Evolutionary conservation across 2,113 vertebrate genomes (phyloP).

Genomic region (Scalopus aquaticus): DNA sequence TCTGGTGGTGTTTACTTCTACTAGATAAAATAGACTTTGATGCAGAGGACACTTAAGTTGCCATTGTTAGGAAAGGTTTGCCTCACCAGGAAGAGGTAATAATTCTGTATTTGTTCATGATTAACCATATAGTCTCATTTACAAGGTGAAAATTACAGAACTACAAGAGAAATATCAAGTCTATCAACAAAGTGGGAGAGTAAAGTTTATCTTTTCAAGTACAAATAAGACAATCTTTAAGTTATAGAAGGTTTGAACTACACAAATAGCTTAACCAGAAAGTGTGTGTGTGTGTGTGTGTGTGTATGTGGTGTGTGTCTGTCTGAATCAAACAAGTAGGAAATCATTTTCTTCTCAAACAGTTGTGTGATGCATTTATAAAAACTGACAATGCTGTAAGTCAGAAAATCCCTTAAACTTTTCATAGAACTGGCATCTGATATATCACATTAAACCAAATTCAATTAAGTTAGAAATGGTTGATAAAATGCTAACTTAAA

Average conservation of each 20-base stretch:
- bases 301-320: too few relatives aligned
- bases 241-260: background rate
- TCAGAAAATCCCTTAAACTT: background rate
- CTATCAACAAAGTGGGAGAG: background rate
- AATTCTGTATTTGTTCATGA: background rate
- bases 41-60: background rate
- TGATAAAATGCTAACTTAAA: slow-evolving; percentile 23
- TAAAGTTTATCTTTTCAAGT: background rate
- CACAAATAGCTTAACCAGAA: slow-evolving; percentile 20
- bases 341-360: background rate
- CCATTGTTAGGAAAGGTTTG: background rate
- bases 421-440: background rate
- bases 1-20: background rate
- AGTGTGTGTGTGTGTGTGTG: background rate
- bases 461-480: background rate
- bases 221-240: slow-evolving; percentile 33
- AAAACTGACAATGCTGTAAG: background rate
- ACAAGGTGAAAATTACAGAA: slow-evolving; percentile 34
- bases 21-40: background rate
- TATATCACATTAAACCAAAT: background rate
- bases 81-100: background rate
- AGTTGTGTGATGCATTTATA: background rate
- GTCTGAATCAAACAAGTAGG: background rate
- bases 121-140: background rate
- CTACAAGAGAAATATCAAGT: slow-evolving; percentile 9